Percentiles rank a stretch among this genome's conserved stretches.
phyloP scores from a whole-genome alignment of 1,140 invertebrate species.

The Sogatella furcifera region DNA sequence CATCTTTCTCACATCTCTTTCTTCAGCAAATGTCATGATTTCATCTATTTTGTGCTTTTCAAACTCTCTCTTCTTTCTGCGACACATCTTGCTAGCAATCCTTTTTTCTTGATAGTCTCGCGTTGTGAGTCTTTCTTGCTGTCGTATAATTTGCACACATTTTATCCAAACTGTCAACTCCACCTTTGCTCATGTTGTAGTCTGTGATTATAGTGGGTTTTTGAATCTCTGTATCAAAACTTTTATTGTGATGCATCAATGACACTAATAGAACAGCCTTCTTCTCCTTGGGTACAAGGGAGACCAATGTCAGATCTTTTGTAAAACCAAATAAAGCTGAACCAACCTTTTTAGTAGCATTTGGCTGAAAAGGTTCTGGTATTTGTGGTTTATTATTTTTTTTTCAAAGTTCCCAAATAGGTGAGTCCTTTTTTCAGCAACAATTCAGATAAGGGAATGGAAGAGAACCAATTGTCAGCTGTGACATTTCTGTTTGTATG shows the following conservation, averaged over 20 bases:
- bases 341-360: neutral
- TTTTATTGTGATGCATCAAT: conserved; percentile 22
- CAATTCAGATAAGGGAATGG: conserved; percentile 26
- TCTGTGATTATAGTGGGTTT: conserved; percentile 28
- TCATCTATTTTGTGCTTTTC: no score
- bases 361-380: conserved; percentile 22
- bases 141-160: conserved; percentile 28
- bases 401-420: conserved; percentile 34
- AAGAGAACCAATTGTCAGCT: conserved; percentile 33
- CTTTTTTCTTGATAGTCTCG: no score
- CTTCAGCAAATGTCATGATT: no score
- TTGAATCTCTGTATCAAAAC: conserved; percentile 19
- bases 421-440: conserved; percentile 25
- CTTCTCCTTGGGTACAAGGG: conserved; percentile 24
- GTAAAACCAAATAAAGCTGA: conserved; percentile 17
- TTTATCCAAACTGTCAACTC: conserved; percentile 32
- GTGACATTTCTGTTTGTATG: conserved; percentile 23
- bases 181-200: conserved; percentile 35
- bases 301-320: conserved; percentile 19
- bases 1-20: no score
- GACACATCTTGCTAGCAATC: no score
- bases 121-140: conserved; percentile 26
- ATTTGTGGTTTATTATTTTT: conserved; percentile 36
- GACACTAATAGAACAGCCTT: conserved; percentile 25
- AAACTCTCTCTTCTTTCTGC: no score